These are phyloP conservation scores for Odiellus spinosus DNA, from an alignment of 2,888 invertebrate genomes.

Conservation along the genomic window DNA sequence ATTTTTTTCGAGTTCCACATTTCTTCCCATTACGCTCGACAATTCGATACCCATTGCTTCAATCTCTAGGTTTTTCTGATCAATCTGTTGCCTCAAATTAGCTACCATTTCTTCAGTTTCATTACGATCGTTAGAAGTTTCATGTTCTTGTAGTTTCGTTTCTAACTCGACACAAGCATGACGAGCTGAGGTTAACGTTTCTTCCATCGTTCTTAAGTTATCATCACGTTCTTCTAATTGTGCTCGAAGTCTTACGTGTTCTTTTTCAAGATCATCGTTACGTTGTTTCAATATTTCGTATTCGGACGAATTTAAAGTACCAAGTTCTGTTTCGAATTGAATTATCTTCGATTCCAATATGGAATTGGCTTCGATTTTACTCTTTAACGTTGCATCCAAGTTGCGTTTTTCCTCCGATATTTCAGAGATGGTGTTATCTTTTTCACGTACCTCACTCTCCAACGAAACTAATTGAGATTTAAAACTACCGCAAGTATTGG, in stretches of 20 bases:
- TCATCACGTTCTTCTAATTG: background rate
- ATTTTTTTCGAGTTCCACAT: slow-evolving; percentile 1
- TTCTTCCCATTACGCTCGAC: slow-evolving; percentile 2
- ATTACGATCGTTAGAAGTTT: background rate
- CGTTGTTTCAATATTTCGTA: background rate
- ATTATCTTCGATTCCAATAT: too few species aligned
- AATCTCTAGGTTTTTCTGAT: slow-evolving; percentile 3
- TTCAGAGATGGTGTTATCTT: too few species aligned
- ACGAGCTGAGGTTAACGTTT: too few species aligned
- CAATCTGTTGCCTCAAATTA: slow-evolving; percentile 3
- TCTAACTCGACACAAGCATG: background rate
- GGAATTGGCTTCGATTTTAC: slow-evolving; percentile 1
- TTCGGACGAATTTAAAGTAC: background rate
- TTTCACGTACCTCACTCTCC: slow-evolving; percentile 8
- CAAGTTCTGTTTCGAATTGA: too few species aligned
- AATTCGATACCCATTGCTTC: too few species aligned
- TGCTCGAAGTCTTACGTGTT: background rate
- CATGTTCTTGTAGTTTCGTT: background rate
- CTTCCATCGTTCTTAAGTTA: background rate
- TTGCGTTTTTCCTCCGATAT: slow-evolving; percentile 3
- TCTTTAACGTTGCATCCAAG: background rate
- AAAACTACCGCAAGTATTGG: slow-evolving; percentile 5
- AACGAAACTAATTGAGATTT: slow-evolving; percentile 10
- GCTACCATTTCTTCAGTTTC: slow-evolving; percentile 1
- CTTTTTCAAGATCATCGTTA: background rate